Percentiles rank a stretch among this genome's conserved stretches.
phyloP scores from a whole-genome alignment of 2,888 invertebrate species.

The Synergus laeviventris region DNA sequence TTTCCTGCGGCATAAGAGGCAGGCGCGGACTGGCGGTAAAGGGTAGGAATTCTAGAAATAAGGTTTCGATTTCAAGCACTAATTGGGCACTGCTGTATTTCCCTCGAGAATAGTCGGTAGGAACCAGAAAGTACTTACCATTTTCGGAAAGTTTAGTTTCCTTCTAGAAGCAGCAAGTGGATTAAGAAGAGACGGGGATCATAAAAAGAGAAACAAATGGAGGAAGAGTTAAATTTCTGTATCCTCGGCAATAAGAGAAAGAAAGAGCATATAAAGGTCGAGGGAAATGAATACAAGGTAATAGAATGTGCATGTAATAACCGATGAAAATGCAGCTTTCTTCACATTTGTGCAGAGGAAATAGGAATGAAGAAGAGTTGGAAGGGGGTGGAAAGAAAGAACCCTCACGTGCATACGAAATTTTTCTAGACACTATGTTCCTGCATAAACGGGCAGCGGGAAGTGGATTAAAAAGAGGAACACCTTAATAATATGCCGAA shows the following conservation, averaged over 20 bases:
- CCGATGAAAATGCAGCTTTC: constrained; percentile 58
- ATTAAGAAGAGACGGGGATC: constrained; percentile 45
- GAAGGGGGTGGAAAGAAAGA: constrained; percentile 69
- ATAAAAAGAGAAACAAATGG: constrained; percentile 47
- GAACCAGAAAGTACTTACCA: constrained; percentile 56
- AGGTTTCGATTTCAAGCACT: constrained; percentile 73
- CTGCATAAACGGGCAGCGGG: constrained; percentile 27
- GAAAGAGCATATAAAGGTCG: constrained; percentile 46
- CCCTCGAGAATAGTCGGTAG: constrained; percentile 67
- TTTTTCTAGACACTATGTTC: constrained; percentile 51
- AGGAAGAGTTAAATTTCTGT: constrained; percentile 31
- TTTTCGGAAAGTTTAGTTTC: constrained; percentile 57
- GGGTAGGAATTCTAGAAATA: constrained; percentile 65
- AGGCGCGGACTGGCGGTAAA: constrained; percentile 38
- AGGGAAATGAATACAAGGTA: constrained; percentile 62
- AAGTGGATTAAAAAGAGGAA: constrained; percentile 46
- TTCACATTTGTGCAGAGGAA: constrained; percentile 51
- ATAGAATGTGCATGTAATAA: constrained; percentile 72
- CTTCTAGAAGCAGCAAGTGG: constrained; percentile 48
- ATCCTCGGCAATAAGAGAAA: constrained; percentile 42
- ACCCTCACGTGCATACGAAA: constrained; percentile 63
- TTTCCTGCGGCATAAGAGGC: constrained; percentile 57
- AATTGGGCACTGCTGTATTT: constrained; percentile 71
- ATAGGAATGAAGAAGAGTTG: constrained; percentile 66
- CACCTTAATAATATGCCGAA: constrained; percentile 47